Conservation (phyloP, 2,113 vertebrate species). For the Dascyllus trimaculatus region DNA sequence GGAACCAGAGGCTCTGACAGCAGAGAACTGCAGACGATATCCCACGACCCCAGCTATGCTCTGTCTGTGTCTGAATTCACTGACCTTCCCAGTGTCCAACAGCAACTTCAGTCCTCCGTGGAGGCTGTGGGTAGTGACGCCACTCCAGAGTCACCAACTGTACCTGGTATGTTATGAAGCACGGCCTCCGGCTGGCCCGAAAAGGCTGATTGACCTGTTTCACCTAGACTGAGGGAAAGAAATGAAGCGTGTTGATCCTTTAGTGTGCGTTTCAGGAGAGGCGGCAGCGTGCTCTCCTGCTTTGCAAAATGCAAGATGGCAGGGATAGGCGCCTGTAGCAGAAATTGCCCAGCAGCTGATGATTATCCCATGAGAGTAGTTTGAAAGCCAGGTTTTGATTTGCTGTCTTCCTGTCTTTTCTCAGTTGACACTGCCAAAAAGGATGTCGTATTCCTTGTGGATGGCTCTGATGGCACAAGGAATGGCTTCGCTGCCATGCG, state of each 20-base stretch:
- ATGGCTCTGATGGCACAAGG: slow-evolving; percentile 86
- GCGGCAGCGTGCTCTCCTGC: neutral
- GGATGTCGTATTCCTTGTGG: slow-evolving; percentile 91
- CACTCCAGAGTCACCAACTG: slow-evolving; percentile 12
- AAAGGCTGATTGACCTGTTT: neutral
- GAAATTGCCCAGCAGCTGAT: neutral
- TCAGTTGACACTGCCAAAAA: slow-evolving; percentile 78
- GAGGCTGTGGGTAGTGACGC: slow-evolving; percentile 12
- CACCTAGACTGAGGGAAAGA: too few species aligned
- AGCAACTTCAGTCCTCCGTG: slow-evolving; percentile 49
- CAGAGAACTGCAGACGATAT: slow-evolving; percentile 54
- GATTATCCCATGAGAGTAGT: neutral
- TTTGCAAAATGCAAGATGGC: too few species aligned
- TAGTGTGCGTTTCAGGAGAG: neutral
- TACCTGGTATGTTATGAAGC: slow-evolving; percentile 38
- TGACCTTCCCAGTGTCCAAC: slow-evolving; percentile 68
- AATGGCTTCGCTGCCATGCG: slow-evolving; percentile 63
- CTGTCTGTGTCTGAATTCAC: slow-evolving; percentile 70
- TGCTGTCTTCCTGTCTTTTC: slow-evolving; percentile 6
- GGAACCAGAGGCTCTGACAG: slow-evolving; percentile 39
- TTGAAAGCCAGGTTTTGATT: neutral
- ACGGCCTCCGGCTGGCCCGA: neutral
- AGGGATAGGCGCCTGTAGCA: neutral
- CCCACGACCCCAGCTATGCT: slow-evolving; percentile 37
- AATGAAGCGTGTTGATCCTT: neutral